Conservation (phyloP, 2,113 vertebrate genomes). For the Pachypanchax playfairii region DNA sequence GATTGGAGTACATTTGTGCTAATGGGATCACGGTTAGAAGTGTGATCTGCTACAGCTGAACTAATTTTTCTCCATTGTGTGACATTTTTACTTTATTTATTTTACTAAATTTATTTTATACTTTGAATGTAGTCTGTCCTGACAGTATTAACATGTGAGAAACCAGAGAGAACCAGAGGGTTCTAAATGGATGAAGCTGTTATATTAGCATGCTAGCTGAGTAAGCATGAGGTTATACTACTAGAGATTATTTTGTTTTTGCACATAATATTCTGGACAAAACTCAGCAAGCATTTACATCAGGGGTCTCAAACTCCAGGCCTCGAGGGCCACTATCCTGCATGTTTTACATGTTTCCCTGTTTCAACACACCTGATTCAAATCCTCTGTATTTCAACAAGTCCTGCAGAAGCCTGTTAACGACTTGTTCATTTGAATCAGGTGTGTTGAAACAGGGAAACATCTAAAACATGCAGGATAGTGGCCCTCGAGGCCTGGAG, state of each 20-base stretch:
- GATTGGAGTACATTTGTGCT: background rate
- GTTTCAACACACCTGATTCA: too few species aligned
- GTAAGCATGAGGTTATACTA: background rate
- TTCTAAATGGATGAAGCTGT: background rate
- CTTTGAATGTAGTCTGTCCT: background rate
- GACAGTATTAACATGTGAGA: background rate
- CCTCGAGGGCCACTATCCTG: too few species aligned
- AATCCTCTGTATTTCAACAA: too few species aligned
- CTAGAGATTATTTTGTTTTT: background rate
- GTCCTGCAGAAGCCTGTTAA: too few species aligned
- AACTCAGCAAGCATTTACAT: too few species aligned
- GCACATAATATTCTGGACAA: background rate
- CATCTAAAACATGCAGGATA: too few species aligned
- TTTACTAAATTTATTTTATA: background rate
- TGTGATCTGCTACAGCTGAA: background rate
- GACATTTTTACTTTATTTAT: background rate
- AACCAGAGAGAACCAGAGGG: background rate
- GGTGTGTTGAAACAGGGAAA: too few species aligned
- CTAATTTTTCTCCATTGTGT: background rate
- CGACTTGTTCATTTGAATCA: too few species aligned
- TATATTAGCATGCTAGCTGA: background rate
- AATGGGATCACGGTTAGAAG: background rate
- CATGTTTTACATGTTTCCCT: too few species aligned
- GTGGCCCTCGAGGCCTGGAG: too few species aligned
- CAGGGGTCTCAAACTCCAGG: too few species aligned